Percentiles rank a stretch among this genome's conserved stretches.
These are phyloP conservation scores for Pheosia gnoma DNA, from an alignment of 2,888 invertebrate species.

Conservation along the genomic window DNA sequence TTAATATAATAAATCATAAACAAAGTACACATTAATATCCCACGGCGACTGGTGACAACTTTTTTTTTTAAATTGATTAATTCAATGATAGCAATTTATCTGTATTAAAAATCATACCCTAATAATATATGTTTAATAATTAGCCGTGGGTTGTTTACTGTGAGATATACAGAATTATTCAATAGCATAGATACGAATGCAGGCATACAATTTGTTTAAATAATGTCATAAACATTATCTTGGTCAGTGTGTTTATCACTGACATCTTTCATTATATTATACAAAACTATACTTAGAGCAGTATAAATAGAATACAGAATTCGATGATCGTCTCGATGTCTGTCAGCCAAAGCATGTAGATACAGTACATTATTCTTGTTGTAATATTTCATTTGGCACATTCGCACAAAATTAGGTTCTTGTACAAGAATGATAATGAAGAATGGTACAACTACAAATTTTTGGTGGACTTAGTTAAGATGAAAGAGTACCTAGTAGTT, in stretches of 20 bases:
- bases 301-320: background rate
- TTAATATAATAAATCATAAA: too few relatives aligned
- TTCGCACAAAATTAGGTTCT: too few relatives aligned
- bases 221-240: conserved; percentile 14
- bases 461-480: too few relatives aligned
- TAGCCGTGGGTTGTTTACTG: background rate
- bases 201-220: conserved; percentile 8
- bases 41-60: too few relatives aligned
- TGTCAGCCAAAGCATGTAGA: background rate
- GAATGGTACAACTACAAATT: too few relatives aligned
- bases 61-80: background rate
- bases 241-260: conserved; percentile 2
- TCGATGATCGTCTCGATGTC: background rate
- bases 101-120: background rate
- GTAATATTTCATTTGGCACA: background rate
- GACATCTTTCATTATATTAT: conserved; percentile 3
- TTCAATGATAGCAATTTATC: background rate
- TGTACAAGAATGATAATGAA: too few relatives aligned
- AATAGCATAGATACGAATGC: background rate
- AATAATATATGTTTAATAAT: background rate
- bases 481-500: too few relatives aligned
- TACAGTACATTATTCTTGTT: background rate
- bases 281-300: background rate
- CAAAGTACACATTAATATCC: too few relatives aligned
- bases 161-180: background rate